phyloP scores from a whole-genome alignment of 2,113 vertebrate genomes.

The Aspidoscelis tigris region DNA sequence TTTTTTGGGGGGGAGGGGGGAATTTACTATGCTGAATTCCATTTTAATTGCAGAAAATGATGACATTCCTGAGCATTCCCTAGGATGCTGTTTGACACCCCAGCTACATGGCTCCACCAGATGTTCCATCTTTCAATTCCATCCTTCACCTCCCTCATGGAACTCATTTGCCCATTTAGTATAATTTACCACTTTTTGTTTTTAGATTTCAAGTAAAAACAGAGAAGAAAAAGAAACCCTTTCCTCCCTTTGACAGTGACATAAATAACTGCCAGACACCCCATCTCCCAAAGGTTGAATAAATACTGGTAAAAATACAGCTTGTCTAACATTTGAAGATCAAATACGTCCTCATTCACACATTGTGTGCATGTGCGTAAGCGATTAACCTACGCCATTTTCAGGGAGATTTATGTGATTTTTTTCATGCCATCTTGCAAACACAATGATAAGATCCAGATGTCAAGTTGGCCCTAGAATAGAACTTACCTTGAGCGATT shows the following conservation, averaged over 20 bases:
- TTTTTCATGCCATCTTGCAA: not conserved
- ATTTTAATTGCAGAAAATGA: not conserved
- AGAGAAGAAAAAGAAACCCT: not conserved
- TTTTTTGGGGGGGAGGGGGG: too few relatives aligned
- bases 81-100: not conserved
- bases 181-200: not conserved
- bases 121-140: conserved; percentile 32
- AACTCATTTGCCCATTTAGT: conserved; percentile 9
- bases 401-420: not conserved
- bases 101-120: not conserved
- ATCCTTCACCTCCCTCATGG: not conserved
- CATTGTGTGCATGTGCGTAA: too few relatives aligned
- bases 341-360: not conserved
- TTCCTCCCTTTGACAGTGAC: not conserved
- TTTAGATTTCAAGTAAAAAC: not conserved
- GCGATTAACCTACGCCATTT: not conserved
- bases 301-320: not conserved
- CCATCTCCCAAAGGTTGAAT: not conserved
- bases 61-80: not conserved
- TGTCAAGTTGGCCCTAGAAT: not conserved
- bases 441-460: not conserved
- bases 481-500: too few relatives aligned
- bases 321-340: not conserved
- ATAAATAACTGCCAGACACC: not conserved
- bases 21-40: too few relatives aligned